These are phyloP conservation scores for Plecturocebus donacophilus DNA, from an alignment of 2,113 vertebrate species.

Conservation along the genomic window DNA sequence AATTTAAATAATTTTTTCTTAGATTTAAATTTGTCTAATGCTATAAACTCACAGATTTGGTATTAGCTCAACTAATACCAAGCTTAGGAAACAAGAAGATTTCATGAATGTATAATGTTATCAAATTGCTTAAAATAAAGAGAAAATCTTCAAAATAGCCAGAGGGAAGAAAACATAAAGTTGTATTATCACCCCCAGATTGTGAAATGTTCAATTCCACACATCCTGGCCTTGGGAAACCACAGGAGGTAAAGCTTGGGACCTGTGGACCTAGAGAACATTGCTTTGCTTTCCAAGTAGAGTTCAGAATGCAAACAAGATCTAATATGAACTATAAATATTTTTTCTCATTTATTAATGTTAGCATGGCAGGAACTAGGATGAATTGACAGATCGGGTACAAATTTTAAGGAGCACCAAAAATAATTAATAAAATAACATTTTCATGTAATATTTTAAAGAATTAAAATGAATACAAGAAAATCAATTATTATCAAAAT, in stretches of 20 bases:
- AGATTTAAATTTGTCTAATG: constrained; percentile 15
- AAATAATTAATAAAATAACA: not conserved
- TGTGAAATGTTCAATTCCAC: not conserved
- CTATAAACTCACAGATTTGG: not conserved
- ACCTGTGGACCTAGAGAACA: not conserved
- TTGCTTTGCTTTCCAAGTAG: not conserved
- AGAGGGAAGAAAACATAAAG: not conserved
- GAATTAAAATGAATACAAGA: constrained; percentile 39
- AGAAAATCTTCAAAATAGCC: not conserved
- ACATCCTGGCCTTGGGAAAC: not conserved
- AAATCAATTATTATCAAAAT: constrained; percentile 42
- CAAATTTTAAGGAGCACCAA: not conserved
- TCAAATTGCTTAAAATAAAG: not conserved
- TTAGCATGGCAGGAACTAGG: not conserved
- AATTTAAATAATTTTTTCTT: not conserved
- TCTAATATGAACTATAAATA: not conserved
- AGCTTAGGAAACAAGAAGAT: not conserved
- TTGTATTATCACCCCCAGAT: not conserved
- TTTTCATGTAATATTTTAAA: not conserved
- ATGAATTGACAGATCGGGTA: not conserved
- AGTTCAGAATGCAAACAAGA: not conserved
- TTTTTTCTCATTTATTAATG: not conserved
- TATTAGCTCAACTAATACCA: not conserved
- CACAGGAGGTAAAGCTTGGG: not conserved
- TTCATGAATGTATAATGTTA: not conserved